Percentiles rank a stretch among this genome's conserved stretches.
Evolutionary conservation across 2,113 vertebrate species (phyloP).

Genomic region (Macquaria australasica): DNA sequence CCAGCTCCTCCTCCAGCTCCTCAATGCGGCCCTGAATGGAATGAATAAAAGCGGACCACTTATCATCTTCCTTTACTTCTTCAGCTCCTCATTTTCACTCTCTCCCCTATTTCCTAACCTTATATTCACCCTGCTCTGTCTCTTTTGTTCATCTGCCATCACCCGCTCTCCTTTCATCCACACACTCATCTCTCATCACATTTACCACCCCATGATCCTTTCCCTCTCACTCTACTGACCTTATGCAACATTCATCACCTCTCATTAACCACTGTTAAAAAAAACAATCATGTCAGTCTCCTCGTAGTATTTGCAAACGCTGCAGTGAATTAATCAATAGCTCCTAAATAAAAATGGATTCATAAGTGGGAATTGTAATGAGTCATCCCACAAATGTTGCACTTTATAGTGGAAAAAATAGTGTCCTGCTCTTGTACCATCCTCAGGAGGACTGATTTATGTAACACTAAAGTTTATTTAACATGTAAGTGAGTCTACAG

Average conservation of each 20-base stretch:
- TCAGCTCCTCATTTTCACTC: background rate
- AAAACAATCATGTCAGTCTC: background rate
- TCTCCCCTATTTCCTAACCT: background rate
- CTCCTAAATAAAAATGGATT: background rate
- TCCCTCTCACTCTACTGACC: background rate
- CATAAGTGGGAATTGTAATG: background rate
- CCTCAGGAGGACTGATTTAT: too few relatives aligned
- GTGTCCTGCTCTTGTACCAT: too few relatives aligned
- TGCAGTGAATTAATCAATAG: background rate
- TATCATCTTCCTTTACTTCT: background rate
- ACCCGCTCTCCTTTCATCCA: background rate
- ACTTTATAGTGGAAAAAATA: too few relatives aligned
- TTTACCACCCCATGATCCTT: background rate
- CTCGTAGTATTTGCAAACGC: background rate
- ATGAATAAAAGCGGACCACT: background rate
- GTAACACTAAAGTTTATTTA: too few relatives aligned
- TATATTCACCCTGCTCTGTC: background rate
- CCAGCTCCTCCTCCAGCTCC: constrained; percentile 83
- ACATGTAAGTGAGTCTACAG: too few relatives aligned
- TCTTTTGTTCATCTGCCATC: background rate
- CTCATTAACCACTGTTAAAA: background rate
- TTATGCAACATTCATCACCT: background rate
- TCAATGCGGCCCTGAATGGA: constrained; percentile 72
- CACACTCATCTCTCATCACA: background rate
- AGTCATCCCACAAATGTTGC: too few relatives aligned